These are phyloP conservation scores for Dendroctonus valens DNA, from an alignment of 1,140 invertebrate genomes.

Conservation along the genomic window DNA sequence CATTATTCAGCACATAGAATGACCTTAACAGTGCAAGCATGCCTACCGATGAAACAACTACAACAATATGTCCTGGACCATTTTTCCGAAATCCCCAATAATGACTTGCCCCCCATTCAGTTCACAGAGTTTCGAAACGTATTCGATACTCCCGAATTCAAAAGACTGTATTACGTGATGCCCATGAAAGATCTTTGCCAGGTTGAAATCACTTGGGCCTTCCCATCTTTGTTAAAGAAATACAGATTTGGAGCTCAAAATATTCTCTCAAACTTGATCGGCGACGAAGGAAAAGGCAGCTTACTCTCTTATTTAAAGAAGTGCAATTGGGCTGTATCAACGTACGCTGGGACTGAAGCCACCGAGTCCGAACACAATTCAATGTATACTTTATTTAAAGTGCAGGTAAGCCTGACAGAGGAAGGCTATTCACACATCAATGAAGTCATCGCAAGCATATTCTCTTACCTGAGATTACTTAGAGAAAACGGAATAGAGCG, in stretches of 20 bases:
- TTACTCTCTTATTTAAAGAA: constrained; percentile 79
- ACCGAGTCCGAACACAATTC: constrained; percentile 74
- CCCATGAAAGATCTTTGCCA: constrained; percentile 72
- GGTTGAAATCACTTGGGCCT: constrained; percentile 74
- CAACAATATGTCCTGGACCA: constrained; percentile 65
- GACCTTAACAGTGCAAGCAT: constrained; percentile 80
- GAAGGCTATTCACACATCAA: constrained; percentile 71
- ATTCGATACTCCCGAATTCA: constrained; percentile 66
- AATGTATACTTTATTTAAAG: constrained; percentile 70
- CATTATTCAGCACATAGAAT: constrained; percentile 90
- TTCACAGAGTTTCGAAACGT: constrained; percentile 50
- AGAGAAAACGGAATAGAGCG: constrained; percentile 60
- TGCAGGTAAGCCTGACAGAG: constrained; percentile 76
- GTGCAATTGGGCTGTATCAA: constrained; percentile 81
- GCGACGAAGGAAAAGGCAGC: constrained; percentile 86
- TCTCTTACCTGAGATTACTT: constrained; percentile 74
- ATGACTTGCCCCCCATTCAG: constrained; percentile 55
- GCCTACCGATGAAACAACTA: constrained; percentile 72
- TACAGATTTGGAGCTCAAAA: constrained; percentile 77
- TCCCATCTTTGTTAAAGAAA: constrained; percentile 70
- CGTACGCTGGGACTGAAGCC: constrained; percentile 72
- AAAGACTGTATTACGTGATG: constrained; percentile 74
- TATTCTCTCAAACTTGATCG: constrained; percentile 79
- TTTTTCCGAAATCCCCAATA: constrained; percentile 65
- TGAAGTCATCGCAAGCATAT: constrained; percentile 65